These are phyloP conservation scores for Uropetala carovei DNA, from an alignment of 2,888 invertebrate genomes.

Conservation along the genomic window DNA sequence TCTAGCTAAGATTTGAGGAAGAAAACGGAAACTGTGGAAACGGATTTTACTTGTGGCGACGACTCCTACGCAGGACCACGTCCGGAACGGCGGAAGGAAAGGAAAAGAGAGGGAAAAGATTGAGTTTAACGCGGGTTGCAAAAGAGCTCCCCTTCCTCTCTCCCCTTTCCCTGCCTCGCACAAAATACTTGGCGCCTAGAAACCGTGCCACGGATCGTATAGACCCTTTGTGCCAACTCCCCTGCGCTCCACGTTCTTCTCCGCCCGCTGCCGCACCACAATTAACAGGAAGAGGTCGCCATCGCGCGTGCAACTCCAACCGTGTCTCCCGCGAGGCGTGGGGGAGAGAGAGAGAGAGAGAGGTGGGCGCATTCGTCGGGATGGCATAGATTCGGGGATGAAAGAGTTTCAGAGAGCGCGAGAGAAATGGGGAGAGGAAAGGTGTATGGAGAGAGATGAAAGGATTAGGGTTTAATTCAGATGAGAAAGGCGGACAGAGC, in stretches of 20 bases:
- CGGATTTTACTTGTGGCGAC: no score
- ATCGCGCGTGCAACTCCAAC: neutral
- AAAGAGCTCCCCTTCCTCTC: no score
- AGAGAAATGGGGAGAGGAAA: neutral
- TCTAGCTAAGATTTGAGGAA: no score
- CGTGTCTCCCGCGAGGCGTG: neutral
- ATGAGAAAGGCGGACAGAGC: neutral
- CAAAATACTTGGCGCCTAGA: neutral
- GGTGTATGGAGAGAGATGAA: neutral
- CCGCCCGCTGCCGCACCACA: neutral
- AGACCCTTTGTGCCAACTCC: neutral
- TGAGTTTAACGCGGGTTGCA: no score
- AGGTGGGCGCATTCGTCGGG: neutral
- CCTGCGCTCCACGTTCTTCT: neutral
- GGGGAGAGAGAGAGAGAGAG: neutral
- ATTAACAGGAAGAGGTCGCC: conserved; percentile 1
- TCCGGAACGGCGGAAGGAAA: no score
- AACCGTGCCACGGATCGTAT: no score
- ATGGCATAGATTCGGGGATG: neutral
- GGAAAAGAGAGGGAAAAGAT: no score
- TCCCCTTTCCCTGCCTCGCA: neutral
- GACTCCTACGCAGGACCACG: no score
- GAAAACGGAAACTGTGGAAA: no score
- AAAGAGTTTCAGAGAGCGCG: neutral
- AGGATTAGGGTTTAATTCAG: neutral